Evolutionary conservation across 2,888 invertebrate species (phyloP), one percentile per base, ranked within the genome.

Genomic region (Laspeyria flexula): DNA sequence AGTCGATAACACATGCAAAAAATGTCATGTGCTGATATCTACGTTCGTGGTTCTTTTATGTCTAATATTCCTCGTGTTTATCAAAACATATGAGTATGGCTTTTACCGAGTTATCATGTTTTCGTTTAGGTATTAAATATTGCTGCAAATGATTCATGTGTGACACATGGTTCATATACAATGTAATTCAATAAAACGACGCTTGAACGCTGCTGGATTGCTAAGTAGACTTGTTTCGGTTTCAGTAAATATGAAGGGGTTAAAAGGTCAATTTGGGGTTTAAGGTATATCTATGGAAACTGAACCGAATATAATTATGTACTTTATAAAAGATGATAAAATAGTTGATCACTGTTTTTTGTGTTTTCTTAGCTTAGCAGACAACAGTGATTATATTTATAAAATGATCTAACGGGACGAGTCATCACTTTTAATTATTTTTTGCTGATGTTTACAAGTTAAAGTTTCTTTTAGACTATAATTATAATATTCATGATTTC

Each of bases 1-100:
- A 59, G 63, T 58, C 58, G 41, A 58, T 65, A 54, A 49, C 54
- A 60, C 50, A 23, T 48, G 48, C 44, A 54, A 65, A 65, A 30
- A 60, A 53, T 56, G 52, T 54, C 59, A 54, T 53, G 46, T 55
- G 53, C 52, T 37, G 39, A 35, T 53, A 53, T 49, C 51, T 57
- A 57, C 52, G 39, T 35, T 43, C 33, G 43, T 51, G 27, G 16
- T 1, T 33, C n/a, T n/a, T n/a, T n/a, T n/a, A n/a, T n/a, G n/a
- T n/a, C n/a, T n/a, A n/a, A n/a, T 15, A 21, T 37, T 35, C 11
- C 23, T 42, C 3, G 10, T 51, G 41, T 48, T 23, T 39, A 47
- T 50, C 21, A 48, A 44, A 55, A 46, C 33, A 52, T 27, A 1
- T 34, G n/a, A 1, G 16, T 16, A n/a, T n/a, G n/a, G n/a, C n/a